Conservation (phyloP, 2,888 invertebrate genomes). For the Chalcis sispes region DNA sequence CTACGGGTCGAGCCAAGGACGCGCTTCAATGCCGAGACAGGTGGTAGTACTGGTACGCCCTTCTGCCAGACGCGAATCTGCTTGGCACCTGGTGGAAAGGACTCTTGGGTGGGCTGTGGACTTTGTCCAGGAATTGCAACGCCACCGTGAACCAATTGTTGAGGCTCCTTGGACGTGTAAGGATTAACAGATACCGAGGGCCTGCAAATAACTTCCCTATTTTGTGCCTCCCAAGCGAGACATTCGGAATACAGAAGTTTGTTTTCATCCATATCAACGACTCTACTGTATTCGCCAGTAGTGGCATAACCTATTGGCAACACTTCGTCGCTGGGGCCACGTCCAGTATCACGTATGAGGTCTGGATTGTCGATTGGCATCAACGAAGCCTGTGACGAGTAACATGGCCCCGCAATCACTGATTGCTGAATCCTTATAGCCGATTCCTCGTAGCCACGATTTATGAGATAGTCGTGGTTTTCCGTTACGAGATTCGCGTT, state of each 20-base stretch:
- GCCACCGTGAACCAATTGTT: conserved; percentile 62
- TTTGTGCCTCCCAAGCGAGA: conserved; percentile 40
- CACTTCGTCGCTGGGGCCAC: conserved; percentile 66
- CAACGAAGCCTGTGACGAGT: conserved; percentile 83
- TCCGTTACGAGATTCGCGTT: conserved; percentile 69
- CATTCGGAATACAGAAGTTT: conserved; percentile 51
- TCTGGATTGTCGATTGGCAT: conserved; percentile 89
- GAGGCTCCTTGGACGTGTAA: conserved; percentile 81
- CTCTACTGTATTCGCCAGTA: conserved; percentile 52
- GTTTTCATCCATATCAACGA: conserved; percentile 60
- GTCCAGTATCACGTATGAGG: conserved; percentile 86
- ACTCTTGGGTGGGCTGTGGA: conserved; percentile 59
- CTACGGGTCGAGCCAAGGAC: conserved; percentile 89
- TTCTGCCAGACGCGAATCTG: conserved; percentile 92
- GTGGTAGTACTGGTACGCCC: conserved; percentile 89
- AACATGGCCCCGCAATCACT: conserved; percentile 79
- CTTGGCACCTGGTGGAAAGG: conserved; percentile 82
- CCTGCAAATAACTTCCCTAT: conserved; percentile 18
- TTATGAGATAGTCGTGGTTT: conserved; percentile 73
- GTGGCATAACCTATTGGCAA: conserved; percentile 64
- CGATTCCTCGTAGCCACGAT: conserved; percentile 80
- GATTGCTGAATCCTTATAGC: conserved; percentile 76
- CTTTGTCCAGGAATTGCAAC: not conserved
- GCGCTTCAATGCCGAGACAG: conserved; percentile 87
- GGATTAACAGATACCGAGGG: conserved; percentile 77